Evolutionary conservation across 2,888 invertebrate species (phyloP), one percentile per base, ranked within the genome.

Genomic region (Coronaproctus castanopsis): DNA sequence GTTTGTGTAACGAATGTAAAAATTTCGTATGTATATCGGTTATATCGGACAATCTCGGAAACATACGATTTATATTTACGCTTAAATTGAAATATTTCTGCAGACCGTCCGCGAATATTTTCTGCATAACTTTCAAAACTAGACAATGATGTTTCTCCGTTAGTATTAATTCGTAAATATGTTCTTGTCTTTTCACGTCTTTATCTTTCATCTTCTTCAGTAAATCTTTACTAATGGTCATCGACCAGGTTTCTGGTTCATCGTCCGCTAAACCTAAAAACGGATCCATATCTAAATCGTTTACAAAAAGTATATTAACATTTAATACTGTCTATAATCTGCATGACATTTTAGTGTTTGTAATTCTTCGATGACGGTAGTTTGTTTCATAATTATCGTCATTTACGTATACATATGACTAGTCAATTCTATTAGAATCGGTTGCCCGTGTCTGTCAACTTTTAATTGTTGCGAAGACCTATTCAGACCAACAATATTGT

Each of bases 81-180:
- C 81, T 77, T 0, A 64, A 80, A 64, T 83, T 80, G 67, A 83
- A 82, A 69, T 83, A 79, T 52, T 84, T 81, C 63, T 83, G 78
- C 73, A 95, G 78, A 64, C 91, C 90, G 66, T 87, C 87, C n/a
- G 83, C 85, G 73, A 92, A 93, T 72, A 86, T 79, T 79, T 89
- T 89, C 69, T 95, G 91, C 89, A 96, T 93, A 2, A 95, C 86
- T 65, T 89, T 79, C 65, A 96, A 78, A 3, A 90, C 91, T 68
- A 91, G 82, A 71, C 93, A 95, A 70, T 95, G 93, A 74, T 93
- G 91, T 72, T 93, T 93, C 71, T 96, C 96, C 2, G 95, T 96
- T 70, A 92, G 78, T 67, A 96, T 90, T 66, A 96, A 81, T 73
- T 96, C 95, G 75, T 95, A 93, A 65, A 96, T 92, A 71, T 92